phyloP scores from a whole-genome alignment of 2,888 invertebrate species.

The Lycophotia porphyrea region DNA sequence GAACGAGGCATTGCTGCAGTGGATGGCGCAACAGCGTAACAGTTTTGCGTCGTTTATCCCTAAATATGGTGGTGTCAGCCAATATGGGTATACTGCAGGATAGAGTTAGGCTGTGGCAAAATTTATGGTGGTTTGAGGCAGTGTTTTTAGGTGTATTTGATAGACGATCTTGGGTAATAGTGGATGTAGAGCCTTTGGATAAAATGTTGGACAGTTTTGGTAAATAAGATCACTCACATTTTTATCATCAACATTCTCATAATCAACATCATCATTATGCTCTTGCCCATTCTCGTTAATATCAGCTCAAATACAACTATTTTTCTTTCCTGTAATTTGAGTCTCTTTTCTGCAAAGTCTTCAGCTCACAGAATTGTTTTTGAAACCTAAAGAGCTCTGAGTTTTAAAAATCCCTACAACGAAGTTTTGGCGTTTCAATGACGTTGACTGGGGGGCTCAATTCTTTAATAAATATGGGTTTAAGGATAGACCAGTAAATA shows the following conservation, averaged over 20 bases:
- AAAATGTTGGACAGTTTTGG: background rate
- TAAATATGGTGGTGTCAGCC: conserved; percentile 58
- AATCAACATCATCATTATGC: background rate
- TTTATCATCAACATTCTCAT: background rate
- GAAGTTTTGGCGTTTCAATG: background rate
- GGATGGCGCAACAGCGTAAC: conserved; percentile 34
- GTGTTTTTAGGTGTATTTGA: conserved; percentile 3
- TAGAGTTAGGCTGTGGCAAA: conserved; percentile 20
- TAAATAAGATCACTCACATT: background rate
- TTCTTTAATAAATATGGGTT: too few relatives aligned
- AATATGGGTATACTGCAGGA: conserved; percentile 45
- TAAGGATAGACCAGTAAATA: too few relatives aligned
- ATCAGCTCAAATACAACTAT: too few relatives aligned
- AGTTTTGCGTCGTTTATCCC: conserved; percentile 62
- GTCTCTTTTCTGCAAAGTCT: background rate
- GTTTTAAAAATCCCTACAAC: background rate
- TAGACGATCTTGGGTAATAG: conserved; percentile 4
- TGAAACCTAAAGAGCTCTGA: background rate
- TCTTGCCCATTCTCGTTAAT: too few relatives aligned
- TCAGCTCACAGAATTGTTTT: background rate
- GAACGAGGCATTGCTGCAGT: conserved; percentile 17
- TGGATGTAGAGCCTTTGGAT: background rate
- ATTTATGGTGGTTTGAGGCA: conserved; percentile 39
- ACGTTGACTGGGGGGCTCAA: background rate
- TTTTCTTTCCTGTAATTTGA: background rate